Evolutionary conservation across 37 sponge, comb jelly and placozoan species (phyloP), one percentile per base, ranked within the genome.

Genomic region (Chondrosia reniformis): DNA sequence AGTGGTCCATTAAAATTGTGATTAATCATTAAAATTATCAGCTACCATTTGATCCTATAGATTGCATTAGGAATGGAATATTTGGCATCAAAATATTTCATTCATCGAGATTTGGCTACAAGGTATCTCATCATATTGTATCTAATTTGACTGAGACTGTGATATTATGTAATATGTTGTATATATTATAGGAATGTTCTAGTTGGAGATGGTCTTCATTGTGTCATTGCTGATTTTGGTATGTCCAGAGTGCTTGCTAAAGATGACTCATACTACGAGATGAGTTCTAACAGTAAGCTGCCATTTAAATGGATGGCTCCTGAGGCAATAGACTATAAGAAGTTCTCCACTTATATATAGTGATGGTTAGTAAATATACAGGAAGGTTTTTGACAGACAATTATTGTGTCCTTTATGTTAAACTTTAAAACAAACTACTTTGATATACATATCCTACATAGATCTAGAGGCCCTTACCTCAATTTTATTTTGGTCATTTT

Each of bases 261-360:
- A 39, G 79, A 77, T 1, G 63, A 72, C 33, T 39, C 73, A 19
- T 82, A 78, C 78, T 81, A 82, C 44, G 38, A 72, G 15, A 25
- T 87, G 39, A 81, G 42, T 17, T 22, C 49, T 36, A 33, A 25
- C 0, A 71, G 31, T 22, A 77, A 73, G 43, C 75, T 87, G 33
- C 87, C 87, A 25, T 67, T 78, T n/a, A 87, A 87, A 58, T 87
- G 87, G 87, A 80, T 87, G 83, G 81, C 87, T n/a, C 73, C 72
- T 17, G 87, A 87, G 55, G 40, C 75, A 43, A 45, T 87, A 0
- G 27, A 57, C 27, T 81, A 81, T 49, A 34, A 41, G 61, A 87
- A 81, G 79, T 87, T 82, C 74, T 78, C 83, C 39, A 77, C 83
- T 4, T 82, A 78, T 37, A n/a, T n/a, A n/a, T 37, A 82, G 78